Evolutionary conservation across 2,888 invertebrate species (phyloP).

Genomic region (Zonitis immaculata): DNA sequence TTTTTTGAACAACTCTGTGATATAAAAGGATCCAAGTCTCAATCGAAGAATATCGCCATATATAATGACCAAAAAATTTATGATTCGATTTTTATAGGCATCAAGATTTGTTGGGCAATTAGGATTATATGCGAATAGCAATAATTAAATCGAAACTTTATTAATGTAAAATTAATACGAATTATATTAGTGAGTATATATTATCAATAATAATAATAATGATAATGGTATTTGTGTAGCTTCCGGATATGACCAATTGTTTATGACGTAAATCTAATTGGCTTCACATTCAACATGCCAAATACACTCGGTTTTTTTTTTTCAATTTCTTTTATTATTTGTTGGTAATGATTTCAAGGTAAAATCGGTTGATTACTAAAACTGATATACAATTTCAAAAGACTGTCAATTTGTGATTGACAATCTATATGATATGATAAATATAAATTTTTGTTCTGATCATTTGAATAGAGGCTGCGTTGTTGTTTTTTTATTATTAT

Average conservation of each 20-base stretch:
- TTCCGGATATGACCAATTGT: constrained; percentile 46
- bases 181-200: too few species aligned
- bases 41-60: too few species aligned
- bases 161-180: too few species aligned
- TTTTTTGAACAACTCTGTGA: too few species aligned
- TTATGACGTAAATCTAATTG: constrained; percentile 47
- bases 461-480: constrained; percentile 28
- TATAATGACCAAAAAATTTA: too few species aligned
- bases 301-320: constrained; percentile 19
- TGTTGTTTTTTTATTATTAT: constrained; percentile 24
- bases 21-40: too few species aligned
- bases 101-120: too few species aligned
- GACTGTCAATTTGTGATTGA: not conserved
- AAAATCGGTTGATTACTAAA: constrained; percentile 31
- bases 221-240: constrained; percentile 38
- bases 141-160: too few species aligned
- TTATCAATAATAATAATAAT: not conserved
- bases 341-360: constrained; percentile 26
- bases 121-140: too few species aligned
- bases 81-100: too few species aligned
- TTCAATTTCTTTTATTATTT: too few species aligned
- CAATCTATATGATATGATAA: too few species aligned
- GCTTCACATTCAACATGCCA: constrained; percentile 18
- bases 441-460: constrained; percentile 11
- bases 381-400: not conserved